Evolutionary conservation across 2,888 invertebrate genomes (phyloP).

Genomic region (Lepidonotus clava): DNA sequence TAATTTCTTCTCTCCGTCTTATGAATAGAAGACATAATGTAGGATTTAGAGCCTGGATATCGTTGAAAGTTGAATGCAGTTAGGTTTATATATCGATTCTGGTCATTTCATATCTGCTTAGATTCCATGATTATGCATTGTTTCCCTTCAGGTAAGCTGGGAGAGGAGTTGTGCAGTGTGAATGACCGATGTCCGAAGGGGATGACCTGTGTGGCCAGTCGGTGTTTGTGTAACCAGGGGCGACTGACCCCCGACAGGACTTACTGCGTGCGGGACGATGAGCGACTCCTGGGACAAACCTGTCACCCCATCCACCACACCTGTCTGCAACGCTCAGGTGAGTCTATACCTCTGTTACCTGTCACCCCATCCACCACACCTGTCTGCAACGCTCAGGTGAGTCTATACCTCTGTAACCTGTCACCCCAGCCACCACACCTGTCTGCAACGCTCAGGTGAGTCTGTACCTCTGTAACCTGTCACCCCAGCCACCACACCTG

Average conservation of each 20-base stretch:
- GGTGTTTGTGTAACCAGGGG: not conserved
- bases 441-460: slow-evolving; percentile 28
- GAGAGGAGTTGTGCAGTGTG: not conserved
- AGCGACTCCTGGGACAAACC: slow-evolving; percentile 15
- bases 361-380: not conserved
- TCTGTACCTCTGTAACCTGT: slow-evolving; percentile 5
- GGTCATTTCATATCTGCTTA: no score
- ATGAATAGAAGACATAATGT: no score
- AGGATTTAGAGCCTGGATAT: no score
- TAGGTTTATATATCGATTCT: no score
- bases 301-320: slow-evolving; percentile 4
- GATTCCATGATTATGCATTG: no score
- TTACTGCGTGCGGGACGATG: not conserved
- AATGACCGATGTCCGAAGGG: not conserved
- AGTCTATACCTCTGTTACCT: not conserved
- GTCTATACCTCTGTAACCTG: no score
- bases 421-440: not conserved
- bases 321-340: slow-evolving; percentile 31
- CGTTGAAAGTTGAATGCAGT: no score
- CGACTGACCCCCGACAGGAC: slow-evolving; percentile 24
- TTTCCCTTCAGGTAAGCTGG: not conserved
- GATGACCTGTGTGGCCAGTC: not conserved
- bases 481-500: not conserved
- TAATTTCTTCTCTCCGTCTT: no score
- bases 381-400: slow-evolving; percentile 31